A percentile compares a stretch with the other conserved stretches of the same genome.
These are phyloP conservation scores for Pontoporia blainvillei DNA, from an alignment of 2,113 vertebrate genomes.

Conservation along the genomic window DNA sequence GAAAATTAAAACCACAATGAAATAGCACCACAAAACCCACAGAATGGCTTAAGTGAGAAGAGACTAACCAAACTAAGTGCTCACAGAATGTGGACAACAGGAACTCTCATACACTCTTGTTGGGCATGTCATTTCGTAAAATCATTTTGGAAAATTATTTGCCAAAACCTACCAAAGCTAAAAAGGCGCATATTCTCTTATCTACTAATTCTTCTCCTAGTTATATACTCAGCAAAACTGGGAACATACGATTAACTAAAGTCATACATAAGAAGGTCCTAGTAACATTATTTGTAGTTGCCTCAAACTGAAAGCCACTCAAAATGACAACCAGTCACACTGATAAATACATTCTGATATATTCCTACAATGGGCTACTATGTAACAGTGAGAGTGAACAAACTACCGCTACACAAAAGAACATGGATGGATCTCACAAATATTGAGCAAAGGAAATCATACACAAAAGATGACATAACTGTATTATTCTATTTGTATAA, in stretches of 20 bases:
- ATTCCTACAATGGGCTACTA: neutral
- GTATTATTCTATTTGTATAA: neutral
- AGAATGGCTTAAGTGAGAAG: neutral
- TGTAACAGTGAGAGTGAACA: neutral
- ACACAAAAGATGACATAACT: neutral
- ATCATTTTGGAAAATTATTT: neutral
- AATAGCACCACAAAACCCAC: neutral
- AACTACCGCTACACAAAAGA: neutral
- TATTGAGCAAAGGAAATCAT: neutral
- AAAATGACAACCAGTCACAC: neutral
- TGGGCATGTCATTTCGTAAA: neutral
- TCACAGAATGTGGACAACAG: neutral
- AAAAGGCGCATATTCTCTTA: neutral
- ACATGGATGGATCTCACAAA: neutral
- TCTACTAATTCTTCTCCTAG: neutral
- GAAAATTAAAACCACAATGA: neutral
- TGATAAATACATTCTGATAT: neutral
- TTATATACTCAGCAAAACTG: neutral
- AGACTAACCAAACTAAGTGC: fast-evolving
- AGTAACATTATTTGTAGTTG: neutral
- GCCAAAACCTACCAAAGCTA: neutral
- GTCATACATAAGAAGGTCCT: neutral
- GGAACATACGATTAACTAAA: neutral
- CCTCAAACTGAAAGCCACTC: neutral
- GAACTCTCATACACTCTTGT: neutral